Evolutionary conservation across 1,140 invertebrate genomes (phyloP), one percentile per base, ranked within the genome.

Genomic region (Euwallacea fornicatus): DNA sequence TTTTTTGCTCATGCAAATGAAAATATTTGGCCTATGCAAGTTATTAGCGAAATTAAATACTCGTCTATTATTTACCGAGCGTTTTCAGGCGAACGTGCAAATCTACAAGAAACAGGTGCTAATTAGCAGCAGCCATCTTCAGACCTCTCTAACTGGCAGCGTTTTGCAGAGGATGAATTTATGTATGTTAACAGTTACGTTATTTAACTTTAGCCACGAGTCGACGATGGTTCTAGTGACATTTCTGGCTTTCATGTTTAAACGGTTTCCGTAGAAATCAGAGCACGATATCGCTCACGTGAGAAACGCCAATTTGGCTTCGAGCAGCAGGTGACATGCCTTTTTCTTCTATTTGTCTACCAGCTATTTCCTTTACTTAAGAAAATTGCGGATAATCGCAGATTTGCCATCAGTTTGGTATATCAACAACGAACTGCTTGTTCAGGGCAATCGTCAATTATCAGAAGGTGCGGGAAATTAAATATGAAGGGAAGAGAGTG

Each of bases 251-350:
- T 60, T 63, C 61, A 63, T 55, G 64, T 53, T 44, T 54, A 75
- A 73, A 73, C 71, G 67, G 69, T 62, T 75, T 75, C 69, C 71
- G 42, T 69, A 56, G 71, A 75, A 75, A 73, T 75, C 72, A 68
- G 71, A 44, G 53, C 72, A 69, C 60, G 65, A 73, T 68, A 75
- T 75, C 74, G 64, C 21, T 75, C 13, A 63, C 68, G 68, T 70
- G 68, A 70, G 47, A 7, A 16, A 7, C 15, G 41, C 55, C 66
- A 68, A 68, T 60, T 68, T 60, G 66, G 66, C n/a, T 55, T 59
- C 8, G 56, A 68, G 42, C 66, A 59, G 55, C 66, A 68, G 64
- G 47, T 66, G 64, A 55, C 61, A 41, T 63, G 15, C 7, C 15
- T 10, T 43, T 43, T 42, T 61, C 15, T 61, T 61, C 42, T 41